Percentiles rank a stretch among this genome's conserved stretches.
Conservation (phyloP, 2,888 invertebrate genomes). For the Sussaba pulchella region DNA sequence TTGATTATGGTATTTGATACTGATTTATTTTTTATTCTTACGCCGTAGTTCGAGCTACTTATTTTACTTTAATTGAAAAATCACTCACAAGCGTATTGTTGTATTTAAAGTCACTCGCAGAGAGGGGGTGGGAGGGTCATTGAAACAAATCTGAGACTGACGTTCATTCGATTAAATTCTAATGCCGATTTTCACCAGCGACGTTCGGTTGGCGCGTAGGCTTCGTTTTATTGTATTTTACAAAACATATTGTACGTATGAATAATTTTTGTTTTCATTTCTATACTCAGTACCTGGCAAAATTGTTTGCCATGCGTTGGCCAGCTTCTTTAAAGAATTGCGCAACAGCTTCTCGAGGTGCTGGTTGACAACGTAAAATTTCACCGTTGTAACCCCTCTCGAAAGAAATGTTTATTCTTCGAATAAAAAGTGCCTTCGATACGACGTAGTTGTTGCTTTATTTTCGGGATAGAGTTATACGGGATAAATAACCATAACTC, state of each 20-base stretch:
- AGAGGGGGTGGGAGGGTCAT: conserved; percentile 11
- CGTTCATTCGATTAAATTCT: conserved; percentile 53
- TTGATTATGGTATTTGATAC: conserved; percentile 23
- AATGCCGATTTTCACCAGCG: conserved; percentile 57
- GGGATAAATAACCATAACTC: too few relatives aligned
- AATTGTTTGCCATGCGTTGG: conserved; percentile 71
- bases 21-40: conserved; percentile 18
- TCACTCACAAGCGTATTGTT: conserved; percentile 33
- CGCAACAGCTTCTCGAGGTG: conserved; percentile 63
- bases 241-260: conserved; percentile 36
- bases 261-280: conserved; percentile 55
- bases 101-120: conserved; percentile 15
- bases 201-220: conserved; percentile 35
- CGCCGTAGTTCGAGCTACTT: conserved; percentile 27
- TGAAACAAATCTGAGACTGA: conserved; percentile 58
- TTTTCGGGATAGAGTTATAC: too few relatives aligned
- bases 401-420: conserved; percentile 76
- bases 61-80: conserved; percentile 24
- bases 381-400: conserved; percentile 74
- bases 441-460: conserved; percentile 57
- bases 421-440: conserved; percentile 81
- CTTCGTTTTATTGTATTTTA: conserved; percentile 40
- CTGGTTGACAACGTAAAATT: conserved; percentile 71
- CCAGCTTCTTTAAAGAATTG: conserved; percentile 52
- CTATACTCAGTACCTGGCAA: conserved; percentile 75